These are phyloP conservation scores for Pseudomyrmex sp. DNA, from an alignment of 1,140 invertebrate species.

Conservation along the genomic window DNA sequence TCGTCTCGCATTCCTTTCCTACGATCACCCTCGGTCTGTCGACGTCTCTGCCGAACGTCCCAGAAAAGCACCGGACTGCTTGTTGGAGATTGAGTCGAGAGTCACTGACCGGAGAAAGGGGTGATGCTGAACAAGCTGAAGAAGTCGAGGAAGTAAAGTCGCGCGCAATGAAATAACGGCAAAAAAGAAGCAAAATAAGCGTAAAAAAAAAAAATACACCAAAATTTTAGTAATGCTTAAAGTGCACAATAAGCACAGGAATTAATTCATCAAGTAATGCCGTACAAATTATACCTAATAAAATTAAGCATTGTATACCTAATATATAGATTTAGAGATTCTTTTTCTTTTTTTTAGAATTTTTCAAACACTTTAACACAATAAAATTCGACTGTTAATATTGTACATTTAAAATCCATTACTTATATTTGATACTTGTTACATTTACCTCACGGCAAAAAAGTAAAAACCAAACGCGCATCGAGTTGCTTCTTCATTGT, in stretches of 20 bases:
- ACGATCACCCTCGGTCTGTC: constrained; percentile 65
- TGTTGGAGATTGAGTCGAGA: constrained; percentile 61
- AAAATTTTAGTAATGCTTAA: constrained; percentile 73
- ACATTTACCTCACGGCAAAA: background rate
- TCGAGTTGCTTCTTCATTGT: background rate
- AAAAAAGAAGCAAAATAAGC: background rate
- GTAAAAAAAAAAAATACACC: background rate
- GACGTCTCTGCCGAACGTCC: constrained; percentile 77
- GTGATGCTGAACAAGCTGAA: constrained; percentile 46
- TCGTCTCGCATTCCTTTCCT: constrained; percentile 51
- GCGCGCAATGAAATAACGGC: background rate
- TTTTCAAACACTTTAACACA: background rate
- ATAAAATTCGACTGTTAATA: background rate
- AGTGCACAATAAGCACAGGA: constrained; percentile 69
- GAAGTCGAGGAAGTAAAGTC: constrained; percentile 55
- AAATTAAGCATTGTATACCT: too few species aligned
- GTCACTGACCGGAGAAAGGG: constrained; percentile 72
- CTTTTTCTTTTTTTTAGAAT: too few species aligned
- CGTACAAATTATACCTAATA: too few species aligned
- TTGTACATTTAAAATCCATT: background rate
- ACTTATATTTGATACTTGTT: background rate
- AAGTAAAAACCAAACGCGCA: too few species aligned
- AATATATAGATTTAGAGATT: too few species aligned
- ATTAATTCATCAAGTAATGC: constrained; percentile 63
- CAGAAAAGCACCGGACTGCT: constrained; percentile 70